Base-by-base conservation (phyloP, 1,140 invertebrate species). In the Colletes latitarsis region DNA sequence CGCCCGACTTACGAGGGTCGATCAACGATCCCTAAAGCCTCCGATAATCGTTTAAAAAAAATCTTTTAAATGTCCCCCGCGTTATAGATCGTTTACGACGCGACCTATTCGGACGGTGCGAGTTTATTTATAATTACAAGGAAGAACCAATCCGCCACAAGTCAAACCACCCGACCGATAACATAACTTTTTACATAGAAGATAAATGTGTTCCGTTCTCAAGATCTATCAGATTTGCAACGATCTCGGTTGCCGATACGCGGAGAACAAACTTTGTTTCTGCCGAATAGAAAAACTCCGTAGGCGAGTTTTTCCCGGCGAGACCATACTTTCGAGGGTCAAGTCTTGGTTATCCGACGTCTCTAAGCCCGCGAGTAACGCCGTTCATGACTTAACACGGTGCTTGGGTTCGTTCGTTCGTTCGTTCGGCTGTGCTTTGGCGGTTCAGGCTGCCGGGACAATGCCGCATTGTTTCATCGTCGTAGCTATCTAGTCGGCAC, bases 391-490 rank as follows among this genome's bases (percentile, higher is more conserved):
- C 88, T 90, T 86, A 88, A 82, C 86, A 86, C 81, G 83, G 84
- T 83, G 67, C 70, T 82, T 80, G 78, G 58, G 73, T 82, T 30
- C 30, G 30, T 30, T 30, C 30, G 30, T 30, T 30, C 30, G 30
- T 30, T 30, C 30, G 30, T 30, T 79, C 64, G 83, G 74, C 63
- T 78, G 64, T 77, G 66, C 82, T 86, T 79, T 77, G 71, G 74
- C 83, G 82, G 82, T 84, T 89, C 77, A 87, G 80, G 55, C 86
- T 89, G 78, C 78, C 84, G 79, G 83, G 88, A 92, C 91, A 92
- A 92, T 92, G 90, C 90, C 63, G 91, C 90, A 92, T 92, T 92
- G 91, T 92, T 89, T 89, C 85, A 83, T 85, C 82, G 81, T 88
- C 85, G 86, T 86, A 77, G 85, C 84, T 87, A 87, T 86, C 88